These are phyloP conservation scores for Glomeris maerens DNA, from an alignment of 1,140 invertebrate species.

Conservation along the genomic window DNA sequence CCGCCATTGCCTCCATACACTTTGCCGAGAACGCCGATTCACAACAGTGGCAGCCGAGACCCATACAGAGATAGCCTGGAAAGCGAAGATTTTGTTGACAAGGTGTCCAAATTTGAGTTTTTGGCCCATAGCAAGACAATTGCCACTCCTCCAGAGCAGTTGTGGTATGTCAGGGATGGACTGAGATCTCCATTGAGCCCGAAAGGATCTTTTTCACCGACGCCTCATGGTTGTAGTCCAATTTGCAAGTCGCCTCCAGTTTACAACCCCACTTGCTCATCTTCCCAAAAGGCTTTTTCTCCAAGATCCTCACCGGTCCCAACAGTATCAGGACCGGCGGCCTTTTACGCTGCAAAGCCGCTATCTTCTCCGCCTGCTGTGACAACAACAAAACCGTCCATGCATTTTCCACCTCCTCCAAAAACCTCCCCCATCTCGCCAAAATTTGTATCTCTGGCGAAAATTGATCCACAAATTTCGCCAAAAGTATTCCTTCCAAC, in stretches of 20 bases:
- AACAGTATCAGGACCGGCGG: too few species aligned
- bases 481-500: constrained; percentile 12
- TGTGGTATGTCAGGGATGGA: constrained; percentile 18
- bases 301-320: too few species aligned
- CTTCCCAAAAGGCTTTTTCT: too few species aligned
- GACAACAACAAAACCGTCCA: background rate
- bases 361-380: background rate
- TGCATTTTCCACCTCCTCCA: too few species aligned
- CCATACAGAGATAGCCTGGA: constrained; percentile 19
- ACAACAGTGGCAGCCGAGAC: background rate
- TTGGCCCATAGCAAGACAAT: constrained; percentile 19
- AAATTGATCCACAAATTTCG: constrained; percentile 10
- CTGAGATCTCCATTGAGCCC: constrained; percentile 5
- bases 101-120: constrained; percentile 26
- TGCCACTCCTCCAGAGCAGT: constrained; percentile 10
- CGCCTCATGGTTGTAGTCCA: background rate
- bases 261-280: background rate
- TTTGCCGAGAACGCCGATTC: too few species aligned
- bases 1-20: too few species aligned
- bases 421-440: too few species aligned
- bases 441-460: background rate
- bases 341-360: background rate
- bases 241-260: background rate
- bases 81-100: constrained; percentile 26
- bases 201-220: background rate